Evolutionary conservation across 2,797 vertebrate genomes (phyloP), one percentile per base, ranked within the genome.

Genomic region (Diceros bicornis): DNA sequence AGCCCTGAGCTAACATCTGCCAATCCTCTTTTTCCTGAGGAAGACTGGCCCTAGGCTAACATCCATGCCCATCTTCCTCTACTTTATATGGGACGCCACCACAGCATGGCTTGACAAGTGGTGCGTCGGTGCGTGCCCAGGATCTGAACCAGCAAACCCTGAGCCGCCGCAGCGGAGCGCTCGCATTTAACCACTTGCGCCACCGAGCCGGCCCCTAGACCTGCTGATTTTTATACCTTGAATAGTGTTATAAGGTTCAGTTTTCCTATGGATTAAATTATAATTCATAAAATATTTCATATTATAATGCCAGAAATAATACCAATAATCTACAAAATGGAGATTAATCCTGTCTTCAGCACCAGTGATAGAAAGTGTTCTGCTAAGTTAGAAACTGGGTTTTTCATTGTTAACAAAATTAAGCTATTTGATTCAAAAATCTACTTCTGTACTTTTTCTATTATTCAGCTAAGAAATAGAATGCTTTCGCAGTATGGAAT

Each of bases 401-500:
- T 97, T 87, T 25, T 25, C 37, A 21, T n/a, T 66, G 29, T 69
- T 78, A 84, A 61, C 89, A 83, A 91, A 69, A 90, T 85, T 34
- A 23, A 75, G 6, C 2, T 50, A 23, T 75, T 85, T 64, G 29
- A 91, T 52, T 61, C n/a, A 50, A 41, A 41, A 18, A 55, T 55
- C 17, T 92, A n/a, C 25, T 91, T 90, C 71, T 71, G 13, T 66
- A 44, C 14, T 0, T 92, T 97, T 97, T 89, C 14, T 85, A 77
- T 61, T 1, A n/a, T 78, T 88, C 20, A 85, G 11, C 14, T 89
- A 59, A 86, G 50, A 74, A 77, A 69, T 16, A 59, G 12, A 64
- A 72, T 34, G 55, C 3, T 96, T 97, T 94, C 66, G 75, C 9
- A 62, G 59, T 55, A 75, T 41, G 9, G 18, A 69, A 37, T 79